Evolutionary conservation across 2,113 vertebrate species (phyloP), one percentile per base, ranked within the genome.

Genomic region (Poeciliopsis prolifica): DNA sequence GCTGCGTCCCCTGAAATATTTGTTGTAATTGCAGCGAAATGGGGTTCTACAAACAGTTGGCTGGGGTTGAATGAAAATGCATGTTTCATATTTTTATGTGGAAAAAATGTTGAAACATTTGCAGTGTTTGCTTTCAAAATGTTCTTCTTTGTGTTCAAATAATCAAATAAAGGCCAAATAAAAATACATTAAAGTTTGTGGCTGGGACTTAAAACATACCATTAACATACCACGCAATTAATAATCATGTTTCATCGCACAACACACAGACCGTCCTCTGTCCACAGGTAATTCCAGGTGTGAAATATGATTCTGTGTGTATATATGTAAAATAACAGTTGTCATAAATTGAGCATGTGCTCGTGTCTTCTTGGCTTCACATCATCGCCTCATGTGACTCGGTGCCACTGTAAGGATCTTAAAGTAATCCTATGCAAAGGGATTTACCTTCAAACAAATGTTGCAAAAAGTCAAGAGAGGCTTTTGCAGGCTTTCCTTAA

Each of bases 371-470:
- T 79, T 82, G 74, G 65, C 74, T 71, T 60, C 67, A 65, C 68
- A 66, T 78, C 61, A 76, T 78, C 48, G 70, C 87, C 82, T 86
- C 33, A 78, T 72, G 82, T 86, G 88, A 88, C 87, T 91, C 64
- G 74, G 75, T 84, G 78, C 65, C 64, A 61, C 74, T 63, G 42
- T 91, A 92, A 92, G 88, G 81, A 80, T 91, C 89, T 94, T 94
- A 92, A 77, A 81, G 84, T 92, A 93, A 94, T 93, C 91, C 89
- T 76, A 86, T 69, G 61, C 75, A 35, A 87, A 48, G 83, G 79
- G 91, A 92, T 93, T 88, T 88, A 86, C 80, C 76, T 65, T n/a
- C 68, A 87, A 80, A 80, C 85, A 92, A 74, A 87, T 83, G 84
- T 73, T 79, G 74, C 30, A 78, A 58, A 77, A n/a, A 66, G 51